Evolutionary conservation across 1,140 invertebrate genomes (phyloP), one percentile per base, ranked within the genome.

Genomic region (Sycophaga agraensis): DNA sequence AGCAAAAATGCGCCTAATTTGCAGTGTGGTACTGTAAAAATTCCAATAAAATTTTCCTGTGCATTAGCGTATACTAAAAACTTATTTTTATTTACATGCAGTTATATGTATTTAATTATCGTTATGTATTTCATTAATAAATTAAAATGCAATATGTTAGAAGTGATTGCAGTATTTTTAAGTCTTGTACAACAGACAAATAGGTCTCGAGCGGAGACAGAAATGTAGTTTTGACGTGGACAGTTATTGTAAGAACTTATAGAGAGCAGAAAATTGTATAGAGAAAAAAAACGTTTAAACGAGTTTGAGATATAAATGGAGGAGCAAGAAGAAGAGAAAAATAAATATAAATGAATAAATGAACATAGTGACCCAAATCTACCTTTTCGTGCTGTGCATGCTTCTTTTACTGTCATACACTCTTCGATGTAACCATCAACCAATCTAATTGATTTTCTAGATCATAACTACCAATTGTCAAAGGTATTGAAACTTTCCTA

Each of bases 341-440:
- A 51, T 9, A 14, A 2, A 31, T 12, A 24, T 48, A 5, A 61
- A 28, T 68, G 37, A 58, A 35, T 50, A 22, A 54, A 48, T 48
- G 26, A 24, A 53, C 46, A 22, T 37, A 53, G 17, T 54, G 21
- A 68, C 69, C 66, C 74, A 75, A 69, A 66, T 55, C 57, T 71
- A 77, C 73, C 70, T 73, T 73, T 69, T 72, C 72, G 75, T 75
- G 74, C 74, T 69, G 73, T 68, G 64, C 75, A 75, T 77, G 73
- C 75, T 74, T 73, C 51, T 21, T 58, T 28, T 49, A 58, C 22
- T n/a, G n/a, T n/a, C n/a, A n/a, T n/a, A n/a, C n/a, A n/a, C n/a
- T n/a, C n/a, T n/a, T n/a, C n/a, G n/a, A n/a, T n/a, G 16, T 51
- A 48, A 22, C 24, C 21, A 39, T n/a, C 37, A 21, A 34, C 16